Conservation (phyloP, 2,113 vertebrate species). For the Steatornis caripensis region DNA sequence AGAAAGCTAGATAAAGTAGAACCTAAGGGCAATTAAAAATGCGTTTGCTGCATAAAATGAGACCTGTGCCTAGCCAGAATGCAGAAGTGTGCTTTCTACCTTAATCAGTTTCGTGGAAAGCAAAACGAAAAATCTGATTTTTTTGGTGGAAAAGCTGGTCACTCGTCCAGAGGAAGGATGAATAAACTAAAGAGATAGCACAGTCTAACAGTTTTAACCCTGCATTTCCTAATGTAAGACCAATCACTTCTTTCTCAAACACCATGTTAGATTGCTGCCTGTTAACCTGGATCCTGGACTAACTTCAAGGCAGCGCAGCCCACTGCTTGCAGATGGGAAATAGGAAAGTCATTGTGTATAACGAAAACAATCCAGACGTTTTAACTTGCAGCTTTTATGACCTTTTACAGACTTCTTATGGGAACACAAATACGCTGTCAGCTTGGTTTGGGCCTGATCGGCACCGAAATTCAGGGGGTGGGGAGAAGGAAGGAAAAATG, state of each 20-base stretch:
- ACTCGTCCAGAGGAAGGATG: not conserved
- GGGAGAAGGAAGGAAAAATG: not conserved
- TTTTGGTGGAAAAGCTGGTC: conserved; percentile 18
- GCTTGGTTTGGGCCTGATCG: conserved; percentile 31
- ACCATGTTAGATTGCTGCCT: not conserved
- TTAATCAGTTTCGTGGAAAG: not conserved
- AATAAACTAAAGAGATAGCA: not conserved
- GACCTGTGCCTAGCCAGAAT: not conserved
- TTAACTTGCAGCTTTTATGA: not conserved
- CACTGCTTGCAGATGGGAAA: not conserved
- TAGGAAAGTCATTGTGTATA: not conserved
- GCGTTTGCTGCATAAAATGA: not conserved
- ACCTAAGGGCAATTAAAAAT: conserved; percentile 17
- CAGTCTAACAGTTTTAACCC: not conserved
- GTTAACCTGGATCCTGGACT: not conserved
- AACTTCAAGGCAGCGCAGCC: not conserved
- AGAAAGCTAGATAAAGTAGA: not conserved
- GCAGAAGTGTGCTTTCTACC: not conserved
- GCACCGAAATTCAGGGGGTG: conserved; percentile 13
- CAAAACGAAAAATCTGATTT: not conserved
- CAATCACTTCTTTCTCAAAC: not conserved
- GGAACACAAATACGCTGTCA: not conserved
- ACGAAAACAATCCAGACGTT: not conserved
- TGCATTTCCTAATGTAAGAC: not conserved
- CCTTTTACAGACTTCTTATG: conserved; percentile 46